Evolutionary conservation across 1,140 invertebrate species (phyloP).

Genomic region (Zeugodacus cucurbitae): DNA sequence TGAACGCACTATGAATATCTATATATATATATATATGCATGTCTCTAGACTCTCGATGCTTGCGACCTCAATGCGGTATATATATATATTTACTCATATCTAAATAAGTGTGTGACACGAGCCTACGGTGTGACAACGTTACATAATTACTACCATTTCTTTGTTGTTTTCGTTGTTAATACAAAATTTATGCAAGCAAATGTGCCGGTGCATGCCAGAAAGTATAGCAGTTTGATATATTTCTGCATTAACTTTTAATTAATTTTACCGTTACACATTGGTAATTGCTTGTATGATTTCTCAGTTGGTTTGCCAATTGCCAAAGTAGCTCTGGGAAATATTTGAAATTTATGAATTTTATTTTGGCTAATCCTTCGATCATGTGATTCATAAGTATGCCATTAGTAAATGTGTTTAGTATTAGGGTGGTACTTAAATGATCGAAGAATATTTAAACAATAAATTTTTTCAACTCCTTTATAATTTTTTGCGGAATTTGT

Average conservation of each 20-base stretch:
- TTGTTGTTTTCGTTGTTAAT: neutral
- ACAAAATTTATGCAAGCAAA: neutral
- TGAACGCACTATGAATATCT: neutral
- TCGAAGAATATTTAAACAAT: too few relatives aligned
- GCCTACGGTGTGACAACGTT: neutral
- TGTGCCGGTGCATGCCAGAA: neutral
- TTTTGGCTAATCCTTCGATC: neutral
- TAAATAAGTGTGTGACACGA: neutral
- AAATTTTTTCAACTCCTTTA: too few relatives aligned
- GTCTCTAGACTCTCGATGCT: neutral
- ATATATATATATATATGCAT: neutral
- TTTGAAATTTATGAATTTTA: neutral
- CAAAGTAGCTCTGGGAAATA: too few relatives aligned
- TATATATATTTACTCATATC: neutral
- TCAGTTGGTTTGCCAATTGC: neutral
- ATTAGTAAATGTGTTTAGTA: neutral
- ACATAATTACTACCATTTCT: neutral
- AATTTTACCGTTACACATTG: slow-evolving; percentile 20
- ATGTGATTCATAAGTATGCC: neutral
- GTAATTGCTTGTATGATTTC: neutral
- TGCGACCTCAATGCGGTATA: neutral
- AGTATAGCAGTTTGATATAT: slow-evolving; percentile 25
- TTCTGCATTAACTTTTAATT: slow-evolving; percentile 39
- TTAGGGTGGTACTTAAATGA: too few relatives aligned
- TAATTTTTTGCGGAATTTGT: too few relatives aligned